These are phyloP conservation scores for Cremastinae sp. DNA, from an alignment of 2,888 invertebrate species.

Conservation along the genomic window DNA sequence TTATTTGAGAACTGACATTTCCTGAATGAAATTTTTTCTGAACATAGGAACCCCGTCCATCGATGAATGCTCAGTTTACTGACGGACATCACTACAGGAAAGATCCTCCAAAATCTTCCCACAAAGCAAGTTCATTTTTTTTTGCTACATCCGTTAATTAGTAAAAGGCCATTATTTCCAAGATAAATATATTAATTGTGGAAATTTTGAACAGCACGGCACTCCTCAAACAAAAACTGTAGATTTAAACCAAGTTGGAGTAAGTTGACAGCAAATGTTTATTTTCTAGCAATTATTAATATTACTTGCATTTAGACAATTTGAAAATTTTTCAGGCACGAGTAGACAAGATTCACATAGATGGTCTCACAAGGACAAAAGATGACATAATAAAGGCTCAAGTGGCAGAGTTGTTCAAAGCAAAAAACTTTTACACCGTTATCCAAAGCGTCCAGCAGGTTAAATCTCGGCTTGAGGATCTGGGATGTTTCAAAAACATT, in stretches of 20 bases:
- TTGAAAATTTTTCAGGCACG: constrained; percentile 83
- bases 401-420: constrained; percentile 91
- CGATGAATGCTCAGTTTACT: constrained; percentile 58
- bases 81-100: constrained; percentile 37
- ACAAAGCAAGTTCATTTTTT: constrained; percentile 56
- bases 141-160: not conserved
- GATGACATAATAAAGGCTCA: constrained; percentile 92
- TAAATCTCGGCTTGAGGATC: constrained; percentile 87
- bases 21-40: constrained; percentile 10
- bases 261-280: constrained; percentile 48
- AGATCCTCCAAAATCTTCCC: constrained; percentile 29
- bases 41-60: constrained; percentile 66
- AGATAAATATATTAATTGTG: constrained; percentile 30
- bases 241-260: constrained; percentile 69
- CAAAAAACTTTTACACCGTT: constrained; percentile 92
- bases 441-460: constrained; percentile 86
- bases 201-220: constrained; percentile 42
- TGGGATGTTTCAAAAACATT: constrained; percentile 95
- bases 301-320: constrained; percentile 10
- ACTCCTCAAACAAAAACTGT: constrained; percentile 56
- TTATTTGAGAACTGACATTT: not conserved
- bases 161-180: not conserved
- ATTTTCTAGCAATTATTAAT: constrained; percentile 51
- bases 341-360: constrained; percentile 92
- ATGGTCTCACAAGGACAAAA: constrained; percentile 92